Evolutionary conservation across 2,113 vertebrate species (phyloP).

Genomic region (Parus major): DNA sequence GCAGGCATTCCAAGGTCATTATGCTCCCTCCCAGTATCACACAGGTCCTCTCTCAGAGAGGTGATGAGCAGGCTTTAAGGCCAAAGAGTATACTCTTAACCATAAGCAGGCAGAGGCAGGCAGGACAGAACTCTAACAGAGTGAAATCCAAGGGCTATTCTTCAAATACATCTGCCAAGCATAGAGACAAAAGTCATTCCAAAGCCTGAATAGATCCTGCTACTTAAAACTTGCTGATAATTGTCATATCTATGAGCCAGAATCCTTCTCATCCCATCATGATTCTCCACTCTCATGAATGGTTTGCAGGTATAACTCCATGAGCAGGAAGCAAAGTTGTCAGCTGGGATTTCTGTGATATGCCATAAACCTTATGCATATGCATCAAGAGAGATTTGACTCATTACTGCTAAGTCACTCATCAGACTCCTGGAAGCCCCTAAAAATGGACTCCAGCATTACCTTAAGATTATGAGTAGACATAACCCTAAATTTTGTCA

Average conservation of each 20-base stretch:
- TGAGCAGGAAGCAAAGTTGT: background rate
- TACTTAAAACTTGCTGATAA: background rate
- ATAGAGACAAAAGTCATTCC: background rate
- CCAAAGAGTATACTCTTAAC: background rate
- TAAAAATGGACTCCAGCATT: background rate
- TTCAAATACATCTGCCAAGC: background rate
- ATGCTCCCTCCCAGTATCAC: background rate
- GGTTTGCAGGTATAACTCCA: background rate
- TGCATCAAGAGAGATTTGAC: background rate
- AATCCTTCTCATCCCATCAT: background rate
- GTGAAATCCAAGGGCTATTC: background rate
- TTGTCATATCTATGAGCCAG: background rate
- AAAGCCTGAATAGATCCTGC: background rate
- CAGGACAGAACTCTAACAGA: background rate
- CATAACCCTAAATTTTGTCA: background rate
- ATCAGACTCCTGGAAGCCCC: background rate
- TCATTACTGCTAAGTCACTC: background rate
- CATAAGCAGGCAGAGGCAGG: background rate
- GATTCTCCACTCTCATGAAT: background rate
- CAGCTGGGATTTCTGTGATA: background rate
- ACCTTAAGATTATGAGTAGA: background rate
- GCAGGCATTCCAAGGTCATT: background rate
- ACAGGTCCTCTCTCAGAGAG: background rate
- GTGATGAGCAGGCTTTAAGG: background rate
- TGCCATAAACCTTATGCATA: background rate